Evolutionary conservation across 2,888 invertebrate species (phyloP).

Genomic region (Frankliniella intonsa): DNA sequence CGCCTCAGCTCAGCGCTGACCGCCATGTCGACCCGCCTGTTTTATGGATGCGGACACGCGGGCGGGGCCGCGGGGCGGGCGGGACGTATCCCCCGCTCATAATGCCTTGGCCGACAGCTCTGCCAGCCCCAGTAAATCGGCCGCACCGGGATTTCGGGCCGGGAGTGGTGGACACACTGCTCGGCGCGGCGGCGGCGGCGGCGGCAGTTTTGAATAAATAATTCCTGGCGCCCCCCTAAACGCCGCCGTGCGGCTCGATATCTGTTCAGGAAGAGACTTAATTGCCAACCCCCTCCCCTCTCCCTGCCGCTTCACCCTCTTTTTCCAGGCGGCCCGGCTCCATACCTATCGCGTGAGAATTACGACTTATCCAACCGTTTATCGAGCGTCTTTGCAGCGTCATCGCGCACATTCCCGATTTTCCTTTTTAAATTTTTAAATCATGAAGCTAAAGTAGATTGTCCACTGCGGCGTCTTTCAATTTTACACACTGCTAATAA

Average conservation of each 20-base stretch:
- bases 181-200: too few relatives aligned
- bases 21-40: neutral
- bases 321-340: neutral
- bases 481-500: neutral
- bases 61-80: too few relatives aligned
- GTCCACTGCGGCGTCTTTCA: neutral
- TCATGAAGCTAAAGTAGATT: neutral
- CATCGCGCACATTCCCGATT: neutral
- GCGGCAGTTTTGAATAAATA: too few relatives aligned
- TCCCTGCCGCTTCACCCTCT: neutral
- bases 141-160: too few relatives aligned
- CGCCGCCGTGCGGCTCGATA: too few relatives aligned
- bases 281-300: too few relatives aligned
- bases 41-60: neutral
- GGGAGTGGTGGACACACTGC: too few relatives aligned
- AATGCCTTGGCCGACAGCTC: too few relatives aligned
- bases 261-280: too few relatives aligned
- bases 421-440: neutral
- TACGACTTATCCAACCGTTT: neutral
- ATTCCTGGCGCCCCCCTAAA: too few relatives aligned
- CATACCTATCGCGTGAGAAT: neutral
- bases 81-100: too few relatives aligned
- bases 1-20: neutral
- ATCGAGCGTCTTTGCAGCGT: neutral
- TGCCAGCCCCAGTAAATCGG: too few relatives aligned